Base-by-base conservation (phyloP, 2,888 invertebrate genomes). In the Orthosia gracilis region DNA sequence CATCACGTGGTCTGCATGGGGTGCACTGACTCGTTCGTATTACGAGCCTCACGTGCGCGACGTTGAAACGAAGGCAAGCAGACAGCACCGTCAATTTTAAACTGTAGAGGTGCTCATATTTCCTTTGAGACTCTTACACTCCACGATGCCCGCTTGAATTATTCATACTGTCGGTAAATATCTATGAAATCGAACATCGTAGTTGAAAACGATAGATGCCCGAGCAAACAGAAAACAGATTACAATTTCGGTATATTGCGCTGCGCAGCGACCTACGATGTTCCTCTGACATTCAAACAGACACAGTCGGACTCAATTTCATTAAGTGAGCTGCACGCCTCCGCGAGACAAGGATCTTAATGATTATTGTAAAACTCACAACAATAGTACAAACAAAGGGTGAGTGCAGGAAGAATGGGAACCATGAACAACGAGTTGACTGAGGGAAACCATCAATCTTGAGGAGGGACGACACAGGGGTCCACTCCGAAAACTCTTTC, bases 81-180 rank as follows among this genome's bases (percentile, higher is more conserved):
- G 88, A 90, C 85, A 89, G 86, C 89, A 85, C 83, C 90, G 89
- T 92, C 93, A 93, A 94, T 94, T 94, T 94, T 92, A 92, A 93
- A 93, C 92, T 92, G 89, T 91, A 92, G 92, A 92, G 92, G 89
- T 90, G 90, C 90, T 91, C 91, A 92, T 92, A 93, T 93, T 94
- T 90, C 94, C 94, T 95, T 95, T 94, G 94, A 94, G 93, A 91
- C 92, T 93, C 89, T 94, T 93, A 94, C 92, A 89, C 92, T 90
- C 92, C 91, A 91, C 92, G 90, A 91, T 91, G 91, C 91, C 76
- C 76, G 87, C 89, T 89, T 95, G 94, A 94, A 95, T 95, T 94
- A 95, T 95, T 95, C 94, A 95, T 95, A 91, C 86, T 89, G 89
- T 89, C 89, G 87, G 91, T 91, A 93, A 93, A 94, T 94, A 92